A percentile compares a stretch with the other conserved stretches of the same genome.
phyloP scores from a whole-genome alignment of 2,113 vertebrate genomes.

The Datnioides undecimradiatus region DNA sequence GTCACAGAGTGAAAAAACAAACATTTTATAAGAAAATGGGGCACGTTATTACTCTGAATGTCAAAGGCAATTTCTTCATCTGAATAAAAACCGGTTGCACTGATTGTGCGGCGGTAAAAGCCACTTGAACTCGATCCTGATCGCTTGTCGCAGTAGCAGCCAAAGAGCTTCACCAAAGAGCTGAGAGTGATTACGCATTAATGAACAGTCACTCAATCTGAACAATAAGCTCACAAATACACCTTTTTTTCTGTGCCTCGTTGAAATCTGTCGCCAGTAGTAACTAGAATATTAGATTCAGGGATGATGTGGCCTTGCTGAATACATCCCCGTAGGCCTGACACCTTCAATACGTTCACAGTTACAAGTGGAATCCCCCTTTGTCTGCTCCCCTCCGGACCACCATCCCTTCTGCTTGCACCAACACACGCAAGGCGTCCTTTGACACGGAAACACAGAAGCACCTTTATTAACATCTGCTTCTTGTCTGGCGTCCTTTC shows the following conservation, averaged over 20 bases:
- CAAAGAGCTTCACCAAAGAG: not conserved
- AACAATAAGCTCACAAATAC: not conserved
- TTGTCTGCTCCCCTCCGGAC: not conserved
- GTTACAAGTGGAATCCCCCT: not conserved
- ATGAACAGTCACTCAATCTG: not conserved
- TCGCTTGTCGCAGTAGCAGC: not conserved
- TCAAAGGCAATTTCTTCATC: not conserved
- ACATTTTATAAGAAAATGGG: conserved; percentile 14
- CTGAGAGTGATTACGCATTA: not conserved
- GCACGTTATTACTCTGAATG: not conserved
- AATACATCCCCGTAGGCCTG: not conserved
- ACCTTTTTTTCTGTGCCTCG: too few relatives aligned
- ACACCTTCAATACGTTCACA: not conserved
- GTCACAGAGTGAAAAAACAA: conserved; percentile 15
- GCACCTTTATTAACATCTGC: not conserved
- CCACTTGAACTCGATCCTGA: conserved; percentile 11
- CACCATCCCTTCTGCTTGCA: not conserved
- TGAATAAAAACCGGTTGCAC: not conserved
- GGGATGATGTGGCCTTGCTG: not conserved
- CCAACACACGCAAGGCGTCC: not conserved
- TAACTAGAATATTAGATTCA: not conserved
- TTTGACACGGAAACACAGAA: not conserved
- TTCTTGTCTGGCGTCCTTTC: not conserved
- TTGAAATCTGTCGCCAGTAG: not conserved
- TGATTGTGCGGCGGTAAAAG: conserved; percentile 6